phyloP scores from a whole-genome alignment of 2,113 vertebrate genomes.

The Anthoscopus minutus region DNA sequence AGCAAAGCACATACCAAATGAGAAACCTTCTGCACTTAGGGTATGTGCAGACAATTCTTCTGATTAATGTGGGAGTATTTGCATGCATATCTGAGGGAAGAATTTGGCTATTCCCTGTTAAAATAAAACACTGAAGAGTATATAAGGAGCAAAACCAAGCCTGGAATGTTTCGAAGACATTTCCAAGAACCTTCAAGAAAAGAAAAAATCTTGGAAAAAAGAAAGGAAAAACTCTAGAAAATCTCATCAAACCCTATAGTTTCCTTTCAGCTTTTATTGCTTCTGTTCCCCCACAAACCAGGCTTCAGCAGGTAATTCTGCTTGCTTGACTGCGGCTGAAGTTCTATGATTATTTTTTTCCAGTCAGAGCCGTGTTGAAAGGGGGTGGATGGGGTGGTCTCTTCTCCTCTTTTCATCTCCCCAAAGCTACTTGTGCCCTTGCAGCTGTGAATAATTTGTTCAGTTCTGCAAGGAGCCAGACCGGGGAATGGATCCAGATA shows the following conservation, averaged over 20 bases:
- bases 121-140: slow-evolving; percentile 38
- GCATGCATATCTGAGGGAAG: slow-evolving; percentile 18
- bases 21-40: neutral
- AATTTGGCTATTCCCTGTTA: slow-evolving; percentile 25
- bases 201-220: neutral
- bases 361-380: neutral
- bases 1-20: neutral
- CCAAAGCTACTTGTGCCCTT: neutral
- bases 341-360: neutral
- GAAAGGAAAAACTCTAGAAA: no score
- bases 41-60: neutral
- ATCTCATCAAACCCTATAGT: slow-evolving; percentile 41
- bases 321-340: neutral
- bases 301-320: slow-evolving; percentile 45
- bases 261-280: slow-evolving; percentile 34
- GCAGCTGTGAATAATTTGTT: neutral
- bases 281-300: neutral
- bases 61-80: slow-evolving; percentile 32
- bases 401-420: neutral
- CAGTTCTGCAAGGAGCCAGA: rapidly evolving
- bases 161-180: slow-evolving; percentile 51
- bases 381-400: neutral
- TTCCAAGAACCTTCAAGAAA: slow-evolving; percentile 50
- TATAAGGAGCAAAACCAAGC: slow-evolving; percentile 34
- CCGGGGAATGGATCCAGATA: neutral